Evolutionary conservation across 2,888 invertebrate genomes (phyloP), one percentile per base, ranked within the genome.

Genomic region (Malthinus flaveolus): DNA sequence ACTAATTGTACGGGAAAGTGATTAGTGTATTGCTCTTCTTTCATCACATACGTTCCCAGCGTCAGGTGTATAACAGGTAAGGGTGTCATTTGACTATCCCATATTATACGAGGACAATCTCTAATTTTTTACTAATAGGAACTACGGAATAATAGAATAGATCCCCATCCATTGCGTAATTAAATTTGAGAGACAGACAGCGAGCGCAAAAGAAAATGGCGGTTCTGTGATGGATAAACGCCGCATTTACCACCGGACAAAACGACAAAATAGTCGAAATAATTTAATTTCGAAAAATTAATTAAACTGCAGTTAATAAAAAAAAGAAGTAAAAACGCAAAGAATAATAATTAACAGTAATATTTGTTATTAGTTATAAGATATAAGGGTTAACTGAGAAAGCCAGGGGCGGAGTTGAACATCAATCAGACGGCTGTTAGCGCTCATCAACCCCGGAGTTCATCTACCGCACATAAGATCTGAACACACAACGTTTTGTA

Each of bases 401-500:
- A 52, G 61, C 65, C 64, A 66, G 63, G 69, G 75, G 73, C 71
- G 73, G 72, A 67, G 59, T 61, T 64, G 60, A 60, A 70, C 76
- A 77, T 77, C 76, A 75, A 77, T 77, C 77, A 77, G 75, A 69
- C 69, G 68, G 71, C 73, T 75, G 75, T 76, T 77, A 74, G 66
- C 73, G 73, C 73, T 72, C 73, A 73, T 74, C 73, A 75, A 33
- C 44, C 42, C 33, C 46, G 36, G 50, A 37, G 47, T 46, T 46
- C 52, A 46, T 52, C 36, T 52, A 33, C 32, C 31, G 35, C 32
- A 36, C 49, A 23, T 32, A 45, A 51, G 48, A 54, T 54, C 10
- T 47, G 34, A 48, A 54, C 48, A 48, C 54, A 49, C 35, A 32
- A 34, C 35, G 36, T 34, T 23, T 66, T 67, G 66, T 71, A 70